Percentiles rank a stretch among this genome's conserved stretches.
Conservation (phyloP, 2,888 invertebrate species). For the Cantharis rufa region DNA sequence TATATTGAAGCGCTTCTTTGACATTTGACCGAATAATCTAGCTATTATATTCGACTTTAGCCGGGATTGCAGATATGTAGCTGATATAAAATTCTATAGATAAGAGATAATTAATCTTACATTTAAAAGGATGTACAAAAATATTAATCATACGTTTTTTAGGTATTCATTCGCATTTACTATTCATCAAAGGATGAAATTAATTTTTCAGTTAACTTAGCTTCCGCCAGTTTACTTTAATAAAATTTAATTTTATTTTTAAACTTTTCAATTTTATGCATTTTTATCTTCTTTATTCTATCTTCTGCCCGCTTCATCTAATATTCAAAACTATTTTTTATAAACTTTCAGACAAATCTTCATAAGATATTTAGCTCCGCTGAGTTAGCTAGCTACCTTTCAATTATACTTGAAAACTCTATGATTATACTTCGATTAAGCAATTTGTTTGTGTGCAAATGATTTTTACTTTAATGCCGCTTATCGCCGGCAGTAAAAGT, state of each 20-base stretch:
- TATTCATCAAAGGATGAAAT: not conserved
- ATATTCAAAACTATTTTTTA: too few species aligned
- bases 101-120: constrained; percentile 26
- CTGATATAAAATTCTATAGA: constrained; percentile 30
- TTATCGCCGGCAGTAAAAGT: too few species aligned
- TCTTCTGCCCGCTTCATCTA: too few species aligned
- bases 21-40: constrained; percentile 57
- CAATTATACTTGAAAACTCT: too few species aligned
- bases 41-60: constrained; percentile 43
- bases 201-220: not conserved
- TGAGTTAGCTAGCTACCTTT: too few species aligned
- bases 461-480: too few species aligned
- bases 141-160: not conserved
- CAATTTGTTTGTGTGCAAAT: too few species aligned
- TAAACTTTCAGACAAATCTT: too few species aligned
- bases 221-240: not conserved
- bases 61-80: constrained; percentile 30
- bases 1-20: constrained; percentile 54
- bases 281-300: too few species aligned
- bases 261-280: not conserved
- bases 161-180: not conserved
- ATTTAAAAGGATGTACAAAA: constrained; percentile 12
- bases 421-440: too few species aligned
- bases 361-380: too few species aligned
- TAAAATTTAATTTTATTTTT: not conserved